Evolutionary conservation across 2,888 invertebrate species (phyloP).

Genomic region (Scelioninae gen. 1): DNA sequence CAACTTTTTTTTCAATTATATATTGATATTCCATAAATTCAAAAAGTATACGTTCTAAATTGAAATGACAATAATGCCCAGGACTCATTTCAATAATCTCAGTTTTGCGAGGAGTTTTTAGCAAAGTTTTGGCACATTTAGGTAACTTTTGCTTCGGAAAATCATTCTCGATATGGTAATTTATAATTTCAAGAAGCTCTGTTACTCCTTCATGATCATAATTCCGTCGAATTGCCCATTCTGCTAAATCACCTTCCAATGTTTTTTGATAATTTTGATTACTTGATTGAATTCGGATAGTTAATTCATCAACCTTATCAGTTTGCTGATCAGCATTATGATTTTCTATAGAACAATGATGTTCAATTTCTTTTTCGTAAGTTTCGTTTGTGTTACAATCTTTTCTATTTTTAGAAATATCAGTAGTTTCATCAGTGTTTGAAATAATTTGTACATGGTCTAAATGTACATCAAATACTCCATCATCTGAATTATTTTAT

Average conservation of each 20-base stretch:
- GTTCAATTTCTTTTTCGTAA: too few species aligned
- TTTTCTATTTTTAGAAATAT: too few species aligned
- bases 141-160: background rate
- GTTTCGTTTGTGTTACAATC: too few species aligned
- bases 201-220: background rate
- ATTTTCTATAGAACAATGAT: too few species aligned
- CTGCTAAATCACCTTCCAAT: constrained; percentile 3
- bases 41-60: background rate
- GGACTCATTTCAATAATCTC: background rate
- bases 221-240: constrained; percentile 2
- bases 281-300: too few species aligned
- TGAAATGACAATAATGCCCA: constrained; percentile 10
- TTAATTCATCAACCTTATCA: background rate
- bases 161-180: constrained; percentile 8
- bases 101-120: constrained; percentile 11
- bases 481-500: too few species aligned
- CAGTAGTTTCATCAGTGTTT: too few species aligned
- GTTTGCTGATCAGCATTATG: background rate
- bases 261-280: constrained; percentile 10
- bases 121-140: background rate
- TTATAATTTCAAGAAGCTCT: constrained; percentile 5
- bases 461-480: too few species aligned
- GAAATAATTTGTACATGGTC: too few species aligned
- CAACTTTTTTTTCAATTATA: background rate
- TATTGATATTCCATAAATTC: background rate